Base-by-base conservation (phyloP, 92 coral and sea anemone genomes). In the Siderastrea radians region DNA sequence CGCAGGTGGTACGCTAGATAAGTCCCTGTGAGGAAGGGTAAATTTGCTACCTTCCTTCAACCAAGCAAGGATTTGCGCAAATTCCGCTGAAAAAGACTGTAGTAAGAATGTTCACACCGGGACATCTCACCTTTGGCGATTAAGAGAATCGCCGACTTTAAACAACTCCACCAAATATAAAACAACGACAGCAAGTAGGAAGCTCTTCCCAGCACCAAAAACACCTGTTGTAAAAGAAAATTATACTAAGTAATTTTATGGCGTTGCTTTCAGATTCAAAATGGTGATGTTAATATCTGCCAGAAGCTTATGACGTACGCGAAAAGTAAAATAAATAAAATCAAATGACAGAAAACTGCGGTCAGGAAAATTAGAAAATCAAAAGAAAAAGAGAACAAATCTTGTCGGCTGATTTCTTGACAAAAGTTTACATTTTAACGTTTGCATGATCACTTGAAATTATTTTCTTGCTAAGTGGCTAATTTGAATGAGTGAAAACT, bases 191-290 rank as follows among this genome's bases (percentile, higher is more conserved):
- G 99, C 98, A 43, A 97, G 87, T 26, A 97, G 94, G 83, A 88
- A 97, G 82, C 99, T 95, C 73, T 97, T 97, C 17, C 99, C 98
- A 49, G 99, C 98, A n/a, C 99, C 99, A 78, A 97, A 97, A 43
- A 95, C 99, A 49, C 99, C 99, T 97, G 77, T 0, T 49, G 48
- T 61, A 3, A 58, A 14, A 62, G 15, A 60, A 67, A 59, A 16
- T 49, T 3, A 14, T 59, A 12, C 4, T 38, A 14, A 15, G 65
- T 6, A 43, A 13, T n/a, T 63, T 38, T 65, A 4, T 51, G 45
- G 8, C 10, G 57, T 5, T 53, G 57, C 57, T 53, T 53, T 53
- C 6, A 53, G 5, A 53, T 53, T 53, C 6, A 77, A 47, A 63
- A 62, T 19, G 45, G 68, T 26, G 38, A 26, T 26, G 38, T 26